Evolutionary conservation across 2,888 invertebrate species (phyloP), one percentile per base, ranked within the genome.

Genomic region (Meandrusa payeni): DNA sequence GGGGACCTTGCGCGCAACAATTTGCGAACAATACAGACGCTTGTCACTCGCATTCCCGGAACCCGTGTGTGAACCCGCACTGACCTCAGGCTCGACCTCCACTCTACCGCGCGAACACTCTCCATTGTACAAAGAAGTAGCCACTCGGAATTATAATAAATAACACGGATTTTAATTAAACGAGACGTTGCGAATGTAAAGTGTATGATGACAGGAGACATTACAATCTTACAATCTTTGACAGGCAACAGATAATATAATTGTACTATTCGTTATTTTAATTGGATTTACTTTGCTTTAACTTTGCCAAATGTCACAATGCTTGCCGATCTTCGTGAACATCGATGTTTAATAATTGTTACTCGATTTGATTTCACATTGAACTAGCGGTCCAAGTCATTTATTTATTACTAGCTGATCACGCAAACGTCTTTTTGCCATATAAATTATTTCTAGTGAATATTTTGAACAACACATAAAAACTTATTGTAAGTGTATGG

Each of bases 11-110:
- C 59, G 49, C 53, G 54, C 46, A 54, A 51, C 59, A 59, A 58
- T 59, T 60, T 57, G 57, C 61, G 60, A 69, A 69, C 74, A 73
- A 80, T 81, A 79, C 77, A 77, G 70, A 75, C 76, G 78, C 82
- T 81, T 76, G 79, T 79, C 78, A 71, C 70, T 58, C 57, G 64
- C 69, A 69, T 75, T 85, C 81, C 83, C 81, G 83, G 82, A 82
- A 80, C 77, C 70, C 61, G 58, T 29, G 19, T 13, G 51, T 57
- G 56, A 58, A 61, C 67, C 64, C 65, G 60, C 55, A 58, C 59
- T 66, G 79, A 79, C 81, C 79, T 82, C 74, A 69, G 52, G 56
- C 61, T 42, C 57, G 73, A 75, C 77, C 76, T 75, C 71, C 58
- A 57, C 44, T 28, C 26, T 36, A 46, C 44, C 44, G 31, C n/a